A percentile compares a stretch with the other conserved stretches of the same genome.
Evolutionary conservation across 2,113 vertebrate genomes (phyloP).

Genomic region (Leucosticte australis): DNA sequence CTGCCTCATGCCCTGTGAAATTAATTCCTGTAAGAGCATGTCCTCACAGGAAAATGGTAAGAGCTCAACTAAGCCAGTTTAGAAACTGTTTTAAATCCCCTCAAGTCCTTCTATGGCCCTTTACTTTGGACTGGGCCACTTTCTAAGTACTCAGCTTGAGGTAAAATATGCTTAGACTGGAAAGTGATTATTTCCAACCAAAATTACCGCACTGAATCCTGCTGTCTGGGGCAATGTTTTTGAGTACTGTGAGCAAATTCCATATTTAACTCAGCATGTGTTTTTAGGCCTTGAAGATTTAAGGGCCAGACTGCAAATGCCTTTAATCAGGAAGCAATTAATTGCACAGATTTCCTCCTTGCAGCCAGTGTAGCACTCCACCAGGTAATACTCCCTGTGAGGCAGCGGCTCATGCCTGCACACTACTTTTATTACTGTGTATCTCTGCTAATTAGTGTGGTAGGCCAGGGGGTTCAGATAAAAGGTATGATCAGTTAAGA

Average conservation of each 20-base stretch:
- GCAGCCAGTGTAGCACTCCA: not conserved
- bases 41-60: not conserved
- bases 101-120: not conserved
- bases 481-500: not conserved
- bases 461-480: not conserved
- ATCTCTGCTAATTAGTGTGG: constrained; percentile 15
- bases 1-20: not conserved
- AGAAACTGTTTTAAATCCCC: not conserved
- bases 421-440: not conserved
- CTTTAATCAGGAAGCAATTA: constrained; percentile 46
- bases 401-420: not conserved
- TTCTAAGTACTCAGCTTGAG: not conserved
- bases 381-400: not conserved
- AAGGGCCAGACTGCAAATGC: not conserved
- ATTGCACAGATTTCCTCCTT: constrained; percentile 30
- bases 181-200: not conserved
- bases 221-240: not conserved
- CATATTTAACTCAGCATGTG: not conserved
- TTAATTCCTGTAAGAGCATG: not conserved
- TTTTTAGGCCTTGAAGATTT: not conserved
- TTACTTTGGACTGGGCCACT: not conserved
- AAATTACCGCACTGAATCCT: not conserved
- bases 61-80: not conserved
- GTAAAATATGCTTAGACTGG: not conserved
- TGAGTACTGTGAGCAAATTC: not conserved